Base-by-base conservation (phyloP, 2,797 vertebrate species). In the Eleutherodactylus coqui region DNA sequence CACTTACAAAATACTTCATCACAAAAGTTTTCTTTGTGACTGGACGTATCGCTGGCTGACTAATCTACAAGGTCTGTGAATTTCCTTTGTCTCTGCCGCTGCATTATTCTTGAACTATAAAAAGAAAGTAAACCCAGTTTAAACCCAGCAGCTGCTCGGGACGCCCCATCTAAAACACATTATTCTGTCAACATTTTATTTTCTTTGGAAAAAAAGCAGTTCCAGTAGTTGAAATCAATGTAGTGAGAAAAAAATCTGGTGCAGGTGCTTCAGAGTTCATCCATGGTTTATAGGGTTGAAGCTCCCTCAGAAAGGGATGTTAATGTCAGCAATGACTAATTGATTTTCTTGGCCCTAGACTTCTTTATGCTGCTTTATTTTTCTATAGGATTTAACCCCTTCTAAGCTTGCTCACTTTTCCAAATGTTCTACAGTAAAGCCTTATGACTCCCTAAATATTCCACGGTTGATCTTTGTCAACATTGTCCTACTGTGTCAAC, bases 161-260 rank as follows among this genome's bases (percentile, higher is more conserved):
- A 90, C 88, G 90, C 86, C 85, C 91, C 90, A 92, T 92, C 92
- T 92, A 92, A 88, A 88, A 91, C 91, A 90, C 92, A 91, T 90
- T 91, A 94, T 92, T 92, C 92, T 90, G 89, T 94, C 93, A 94
- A 93, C 92, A 90, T 88, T n/a, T 36, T 95, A 92, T 95, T 95
- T 95, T 93, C 92, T 90, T 94, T 94, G 94, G 94, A 94, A 77
- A 78, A 93, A 93, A 83, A 92, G 90, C 67, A 88, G 88, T 91
- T 90, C 92, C 90, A 91, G 78, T 83, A 85, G 88, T 92, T 91
- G 91, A 93, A 91, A 91, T 92, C 89, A 93, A 90, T 93, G 92
- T 91, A 92, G 86, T 89, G 91, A 92, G 93, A 93, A 91, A 89
- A 80, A 82, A 89, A 92, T 92, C 91, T 91, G 89, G 91, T 73